phyloP scores from a whole-genome alignment of 2,888 invertebrate genomes.

The Cheilosia vernalis region DNA sequence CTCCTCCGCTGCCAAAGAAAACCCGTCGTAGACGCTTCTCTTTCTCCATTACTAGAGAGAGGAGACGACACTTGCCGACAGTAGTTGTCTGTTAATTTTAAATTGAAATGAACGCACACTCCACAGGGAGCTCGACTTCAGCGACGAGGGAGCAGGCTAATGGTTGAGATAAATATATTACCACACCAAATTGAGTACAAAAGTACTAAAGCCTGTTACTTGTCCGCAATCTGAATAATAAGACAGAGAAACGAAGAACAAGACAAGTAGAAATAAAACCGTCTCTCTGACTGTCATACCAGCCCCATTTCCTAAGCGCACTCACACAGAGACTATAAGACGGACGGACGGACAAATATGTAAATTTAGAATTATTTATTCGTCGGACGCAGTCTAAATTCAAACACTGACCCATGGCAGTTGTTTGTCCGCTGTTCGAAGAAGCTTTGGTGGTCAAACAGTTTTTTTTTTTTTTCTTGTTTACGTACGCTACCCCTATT shows the following conservation, averaged over 20 bases:
- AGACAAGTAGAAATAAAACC: conserved; percentile 24
- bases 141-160: background rate
- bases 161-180: conserved; percentile 56
- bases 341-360: conserved; percentile 24
- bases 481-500: background rate
- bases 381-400: conserved; percentile 57
- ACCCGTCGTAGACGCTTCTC: background rate
- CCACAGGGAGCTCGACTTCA: background rate
- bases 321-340: background rate
- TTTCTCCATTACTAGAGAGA: background rate
- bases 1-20: background rate
- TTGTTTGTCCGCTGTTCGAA: background rate
- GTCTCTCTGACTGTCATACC: conserved; percentile 19
- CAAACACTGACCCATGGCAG: conserved; percentile 29
- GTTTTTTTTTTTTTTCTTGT: background rate
- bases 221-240: conserved; percentile 68
- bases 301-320: conserved; percentile 12
- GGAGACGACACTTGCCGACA: background rate
- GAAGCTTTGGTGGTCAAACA: conserved; percentile 47
- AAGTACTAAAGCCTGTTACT: conserved; percentile 66
- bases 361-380: conserved; percentile 64
- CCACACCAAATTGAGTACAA: conserved; percentile 66
- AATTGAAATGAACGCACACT: conserved; percentile 48
- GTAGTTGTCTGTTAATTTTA: conserved; percentile 43
- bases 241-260: conserved; percentile 14